Evolutionary conservation across 2,113 vertebrate species (phyloP).

Genomic region (Coptodon bakossiorum): DNA sequence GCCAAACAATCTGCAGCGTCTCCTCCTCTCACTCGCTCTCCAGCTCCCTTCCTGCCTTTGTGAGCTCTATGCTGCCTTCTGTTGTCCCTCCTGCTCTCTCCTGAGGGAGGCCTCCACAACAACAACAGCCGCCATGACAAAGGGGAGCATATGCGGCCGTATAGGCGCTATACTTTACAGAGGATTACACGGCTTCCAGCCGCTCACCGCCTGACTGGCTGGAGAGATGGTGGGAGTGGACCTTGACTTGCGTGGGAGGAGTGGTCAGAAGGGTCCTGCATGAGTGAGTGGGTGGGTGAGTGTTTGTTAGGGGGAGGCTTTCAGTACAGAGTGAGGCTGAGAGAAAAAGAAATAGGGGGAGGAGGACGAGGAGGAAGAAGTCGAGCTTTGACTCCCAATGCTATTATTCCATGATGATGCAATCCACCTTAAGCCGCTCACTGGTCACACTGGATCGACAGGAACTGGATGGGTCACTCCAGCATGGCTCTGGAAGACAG

Average conservation of each 20-base stretch:
- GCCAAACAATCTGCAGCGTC: slow-evolving; percentile 20
- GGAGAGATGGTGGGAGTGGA: background rate
- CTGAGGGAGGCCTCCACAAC: slow-evolving; percentile 30
- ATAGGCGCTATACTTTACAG: slow-evolving; percentile 27
- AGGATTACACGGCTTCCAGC: slow-evolving; percentile 36
- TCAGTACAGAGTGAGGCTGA: background rate
- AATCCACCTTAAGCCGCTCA: background rate
- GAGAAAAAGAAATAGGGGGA: background rate
- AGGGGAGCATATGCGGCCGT: slow-evolving; percentile 21
- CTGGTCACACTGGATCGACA: background rate
- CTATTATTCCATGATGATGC: slow-evolving; percentile 28
- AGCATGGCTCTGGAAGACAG: slow-evolving; percentile 39
- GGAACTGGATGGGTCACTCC: background rate
- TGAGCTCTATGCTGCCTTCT: slow-evolving; percentile 40
- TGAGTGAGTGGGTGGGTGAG: background rate
- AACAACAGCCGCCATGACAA: slow-evolving; percentile 46
- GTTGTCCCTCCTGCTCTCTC: slow-evolving; percentile 34
- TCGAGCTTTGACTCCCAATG: slow-evolving; percentile 3
- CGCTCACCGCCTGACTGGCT: background rate
- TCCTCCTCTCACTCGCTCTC: background rate
- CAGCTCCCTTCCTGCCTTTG: slow-evolving; percentile 1
- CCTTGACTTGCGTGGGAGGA: slow-evolving; percentile 7
- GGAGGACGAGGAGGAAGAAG: background rate
- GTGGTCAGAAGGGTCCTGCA: background rate
- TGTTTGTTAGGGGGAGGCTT: background rate